phyloP scores from a whole-genome alignment of 2,113 vertebrate species.

The Sturnira hondurensis region DNA sequence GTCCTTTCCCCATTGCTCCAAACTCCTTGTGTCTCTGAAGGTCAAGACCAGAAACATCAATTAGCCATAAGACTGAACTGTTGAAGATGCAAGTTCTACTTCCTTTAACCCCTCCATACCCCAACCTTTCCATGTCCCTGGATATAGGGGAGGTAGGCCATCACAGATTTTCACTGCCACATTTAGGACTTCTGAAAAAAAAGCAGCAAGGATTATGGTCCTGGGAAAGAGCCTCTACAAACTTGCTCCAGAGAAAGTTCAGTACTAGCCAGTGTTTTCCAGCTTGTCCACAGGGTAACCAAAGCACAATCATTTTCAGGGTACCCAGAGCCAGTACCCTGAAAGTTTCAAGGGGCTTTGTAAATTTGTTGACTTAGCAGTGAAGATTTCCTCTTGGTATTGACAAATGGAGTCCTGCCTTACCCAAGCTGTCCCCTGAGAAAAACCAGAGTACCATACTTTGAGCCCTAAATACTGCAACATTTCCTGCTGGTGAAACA shows the following conservation, averaged over 20 bases:
- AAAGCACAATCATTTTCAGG: not conserved
- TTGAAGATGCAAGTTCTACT: not conserved
- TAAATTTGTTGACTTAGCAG: not conserved
- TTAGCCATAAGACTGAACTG: not conserved
- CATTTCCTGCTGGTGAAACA: not conserved
- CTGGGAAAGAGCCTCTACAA: not conserved
- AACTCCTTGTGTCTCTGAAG: not conserved
- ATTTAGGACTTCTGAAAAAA: not conserved
- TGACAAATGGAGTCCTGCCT: not conserved
- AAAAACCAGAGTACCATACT: not conserved
- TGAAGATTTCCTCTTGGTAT: not conserved
- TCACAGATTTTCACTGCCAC: not conserved
- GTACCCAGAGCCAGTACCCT: not conserved
- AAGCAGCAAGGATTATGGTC: not conserved
- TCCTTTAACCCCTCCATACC: not conserved
- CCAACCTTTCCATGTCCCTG: not conserved
- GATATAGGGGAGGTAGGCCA: not conserved
- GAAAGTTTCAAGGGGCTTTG: not conserved
- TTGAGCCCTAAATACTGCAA: not conserved
- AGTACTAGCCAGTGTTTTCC: not conserved
- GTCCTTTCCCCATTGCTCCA: not conserved
- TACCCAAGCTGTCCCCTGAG: not conserved
- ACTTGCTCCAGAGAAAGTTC: not conserved
- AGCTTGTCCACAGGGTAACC: not conserved
- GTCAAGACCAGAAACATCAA: not conserved